Base-by-base conservation (phyloP, 2,113 vertebrate genomes). In the Pantherophis guttatus region DNA sequence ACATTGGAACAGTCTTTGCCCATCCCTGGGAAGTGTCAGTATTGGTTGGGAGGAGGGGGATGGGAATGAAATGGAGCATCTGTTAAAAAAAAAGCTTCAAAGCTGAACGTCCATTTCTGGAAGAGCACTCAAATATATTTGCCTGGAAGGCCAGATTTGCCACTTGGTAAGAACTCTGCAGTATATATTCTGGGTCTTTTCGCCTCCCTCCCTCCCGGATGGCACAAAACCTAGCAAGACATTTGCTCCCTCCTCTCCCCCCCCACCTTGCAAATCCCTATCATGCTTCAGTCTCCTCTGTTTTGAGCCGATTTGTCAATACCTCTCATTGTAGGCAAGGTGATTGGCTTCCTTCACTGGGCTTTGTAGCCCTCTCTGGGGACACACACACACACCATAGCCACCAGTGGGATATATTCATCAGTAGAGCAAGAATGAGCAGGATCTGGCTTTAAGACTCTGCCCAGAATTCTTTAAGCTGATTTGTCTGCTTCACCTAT, bases 11-110 rank as follows among this genome's bases (percentile, higher is more conserved):
- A 21, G 70, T 21, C 33, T 81, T 44, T 44, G 8, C 33, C 75
- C 33, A 44, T 81, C 75, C 75, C 19, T 44, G 17, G n/a, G n/a
- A 75, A 86, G 85, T 12, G 23, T 29, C 50, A 87, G 1, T 54
- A 33, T 24, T 39, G 19, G 26, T 5, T 1, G 8, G 8, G 3
- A 15, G 9, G 21, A 0, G 3, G 24, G n/a, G 9, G 21, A 0
- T 1, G 24, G n/a, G 15, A 21, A 33, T 55, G 53, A n/a, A 88
- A 44, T 58, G 88, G 54, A 58, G n/a, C 11, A 58, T 89, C 88
- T 57, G 19, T 39, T 58, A 39, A 39, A 58, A 48, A 48, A 48
- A 48, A 48, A 55, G n/a, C n/a, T n/a, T 55, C n/a, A 12, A 4
- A 52, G 50, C 86, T 89, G n/a, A 89, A 24, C 88, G 24, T 88